These are phyloP conservation scores for Agrilus planipennis DNA, from an alignment of 1,140 invertebrate genomes.

Conservation along the genomic window DNA sequence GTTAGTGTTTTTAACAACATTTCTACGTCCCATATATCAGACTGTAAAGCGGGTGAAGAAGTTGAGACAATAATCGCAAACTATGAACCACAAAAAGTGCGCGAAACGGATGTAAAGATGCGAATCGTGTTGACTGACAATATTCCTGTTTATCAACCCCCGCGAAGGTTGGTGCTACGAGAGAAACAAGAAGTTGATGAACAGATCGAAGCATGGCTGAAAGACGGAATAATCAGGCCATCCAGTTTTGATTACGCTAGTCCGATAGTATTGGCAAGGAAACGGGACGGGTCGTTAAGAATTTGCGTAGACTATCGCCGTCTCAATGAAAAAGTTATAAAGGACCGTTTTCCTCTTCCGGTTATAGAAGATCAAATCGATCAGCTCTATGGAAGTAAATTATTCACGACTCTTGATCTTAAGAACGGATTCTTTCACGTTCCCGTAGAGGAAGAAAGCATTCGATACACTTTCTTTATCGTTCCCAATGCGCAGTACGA, in stretches of 20 bases:
- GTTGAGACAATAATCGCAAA: slow-evolving; percentile 8
- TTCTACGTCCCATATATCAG: too few relatives aligned
- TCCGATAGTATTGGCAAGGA: slow-evolving; percentile 34
- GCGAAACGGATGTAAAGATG: neutral
- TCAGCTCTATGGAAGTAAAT: slow-evolving; percentile 10
- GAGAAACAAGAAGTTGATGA: slow-evolving; percentile 19
- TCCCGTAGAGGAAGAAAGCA: slow-evolving; percentile 9
- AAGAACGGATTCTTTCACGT: slow-evolving; percentile 18
- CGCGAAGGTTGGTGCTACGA: slow-evolving; percentile 17
- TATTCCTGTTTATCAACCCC: slow-evolving; percentile 19
- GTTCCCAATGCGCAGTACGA: slow-evolving; percentile 31
- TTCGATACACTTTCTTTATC: slow-evolving; percentile 25
- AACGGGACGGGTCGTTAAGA: slow-evolving; percentile 34
- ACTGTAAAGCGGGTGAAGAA: too few relatives aligned
- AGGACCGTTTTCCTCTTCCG: slow-evolving; percentile 25
- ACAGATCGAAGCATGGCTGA: slow-evolving; percentile 23
- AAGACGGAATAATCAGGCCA: slow-evolving; percentile 18
- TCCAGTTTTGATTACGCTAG: slow-evolving; percentile 31
- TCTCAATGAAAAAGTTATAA: slow-evolving; percentile 32
- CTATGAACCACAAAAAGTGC: slow-evolving; percentile 8
- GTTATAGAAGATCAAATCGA: slow-evolving; percentile 22
- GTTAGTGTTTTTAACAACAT: too few relatives aligned
- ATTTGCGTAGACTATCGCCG: slow-evolving; percentile 40
- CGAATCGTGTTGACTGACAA: slow-evolving; percentile 4
- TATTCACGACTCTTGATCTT: slow-evolving; percentile 17